These are phyloP conservation scores for Podabrus alpinus DNA, from an alignment of 2,888 invertebrate species.

Conservation along the genomic window DNA sequence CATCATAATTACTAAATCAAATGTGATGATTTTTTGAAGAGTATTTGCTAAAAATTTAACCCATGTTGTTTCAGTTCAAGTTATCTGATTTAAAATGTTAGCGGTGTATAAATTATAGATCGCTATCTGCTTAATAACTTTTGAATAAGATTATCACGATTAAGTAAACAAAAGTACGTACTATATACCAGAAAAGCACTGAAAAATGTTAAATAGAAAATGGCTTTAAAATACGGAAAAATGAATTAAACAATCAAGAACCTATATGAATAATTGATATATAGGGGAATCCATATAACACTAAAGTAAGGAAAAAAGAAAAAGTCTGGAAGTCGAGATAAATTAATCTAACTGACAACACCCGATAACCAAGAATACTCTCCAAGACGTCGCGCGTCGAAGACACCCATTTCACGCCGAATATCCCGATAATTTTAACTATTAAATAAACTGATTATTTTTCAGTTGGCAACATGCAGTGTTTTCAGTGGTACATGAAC, in stretches of 20 bases:
- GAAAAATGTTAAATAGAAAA: not conserved
- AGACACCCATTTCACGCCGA: too few relatives aligned
- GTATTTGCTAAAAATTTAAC: not conserved
- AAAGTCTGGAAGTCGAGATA: too few relatives aligned
- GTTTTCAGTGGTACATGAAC: not conserved
- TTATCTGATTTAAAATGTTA: not conserved
- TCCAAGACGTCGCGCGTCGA: too few relatives aligned
- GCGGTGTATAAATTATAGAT: not conserved
- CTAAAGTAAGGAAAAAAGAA: too few relatives aligned
- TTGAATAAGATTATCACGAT: not conserved
- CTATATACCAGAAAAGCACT: not conserved
- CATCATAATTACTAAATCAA: too few relatives aligned
- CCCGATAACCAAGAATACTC: too few relatives aligned
- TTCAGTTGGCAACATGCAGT: not conserved
- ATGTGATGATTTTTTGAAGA: not conserved
- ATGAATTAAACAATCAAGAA: too few relatives aligned
- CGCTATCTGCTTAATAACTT: not conserved
- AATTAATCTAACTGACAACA: too few relatives aligned
- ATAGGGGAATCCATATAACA: too few relatives aligned
- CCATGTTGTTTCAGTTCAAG: not conserved
- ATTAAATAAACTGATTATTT: too few relatives aligned
- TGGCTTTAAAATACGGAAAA: not conserved
- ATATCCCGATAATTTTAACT: too few relatives aligned
- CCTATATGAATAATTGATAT: too few relatives aligned
- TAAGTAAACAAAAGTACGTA: not conserved